Conservation (phyloP, 2,888 invertebrate genomes). For the Notodonta ziczac region DNA sequence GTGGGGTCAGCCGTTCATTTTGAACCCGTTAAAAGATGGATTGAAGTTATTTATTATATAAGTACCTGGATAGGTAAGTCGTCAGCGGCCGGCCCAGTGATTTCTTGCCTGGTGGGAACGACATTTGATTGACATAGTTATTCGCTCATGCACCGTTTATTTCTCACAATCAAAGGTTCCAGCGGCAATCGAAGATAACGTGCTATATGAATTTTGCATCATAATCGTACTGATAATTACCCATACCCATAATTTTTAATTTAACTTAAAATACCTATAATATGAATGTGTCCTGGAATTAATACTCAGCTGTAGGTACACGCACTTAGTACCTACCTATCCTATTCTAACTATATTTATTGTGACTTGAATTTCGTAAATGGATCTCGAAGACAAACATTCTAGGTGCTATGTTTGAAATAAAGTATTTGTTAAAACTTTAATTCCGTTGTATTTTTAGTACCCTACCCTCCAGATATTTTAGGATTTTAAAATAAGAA, state of each 20-base stretch:
- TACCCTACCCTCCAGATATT: slow-evolving; percentile 1
- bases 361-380: slow-evolving; percentile 59
- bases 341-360: slow-evolving; percentile 38
- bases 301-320: slow-evolving; percentile 35
- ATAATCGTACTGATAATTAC: no score
- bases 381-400: slow-evolving; percentile 71
- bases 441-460: slow-evolving; percentile 25
- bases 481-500: slow-evolving; percentile 2
- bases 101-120: background rate
- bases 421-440: slow-evolving; percentile 67
- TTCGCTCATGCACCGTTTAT: no score
- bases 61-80: background rate
- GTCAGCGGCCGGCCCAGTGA: background rate
- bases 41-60: background rate
- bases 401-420: slow-evolving; percentile 77
- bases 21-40: no score
- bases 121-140: no score
- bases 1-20: background rate
- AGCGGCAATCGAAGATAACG: no score
- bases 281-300: background rate
- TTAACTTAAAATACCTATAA: background rate
- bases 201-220: no score
- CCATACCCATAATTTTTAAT: no score
- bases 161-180: no score
- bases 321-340: slow-evolving; percentile 48